These are phyloP conservation scores for Hystrix brachyura DNA, from an alignment of 2,113 vertebrate species.

Conservation along the genomic window DNA sequence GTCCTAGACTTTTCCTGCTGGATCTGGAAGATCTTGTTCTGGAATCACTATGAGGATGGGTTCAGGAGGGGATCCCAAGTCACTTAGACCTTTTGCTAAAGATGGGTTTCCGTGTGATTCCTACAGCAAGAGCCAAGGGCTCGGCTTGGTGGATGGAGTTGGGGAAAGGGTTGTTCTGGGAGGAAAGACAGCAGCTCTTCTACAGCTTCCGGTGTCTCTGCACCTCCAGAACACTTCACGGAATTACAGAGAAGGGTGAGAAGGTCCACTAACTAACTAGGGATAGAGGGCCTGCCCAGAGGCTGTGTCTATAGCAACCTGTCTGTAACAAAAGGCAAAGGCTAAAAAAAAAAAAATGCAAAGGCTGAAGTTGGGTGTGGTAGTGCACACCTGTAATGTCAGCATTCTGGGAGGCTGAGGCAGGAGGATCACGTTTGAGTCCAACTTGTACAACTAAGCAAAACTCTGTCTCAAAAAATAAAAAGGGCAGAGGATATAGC, in stretches of 20 bases:
- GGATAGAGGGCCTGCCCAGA: neutral
- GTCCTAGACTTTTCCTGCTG: neutral
- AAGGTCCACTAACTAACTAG: neutral
- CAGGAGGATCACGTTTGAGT: neutral
- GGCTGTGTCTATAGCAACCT: neutral
- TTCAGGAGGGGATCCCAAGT: neutral
- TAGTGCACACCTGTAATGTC: neutral
- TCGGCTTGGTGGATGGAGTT: fast-evolving
- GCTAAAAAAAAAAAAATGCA: neutral
- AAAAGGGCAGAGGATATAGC: neutral
- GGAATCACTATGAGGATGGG: neutral
- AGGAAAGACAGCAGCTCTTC: neutral
- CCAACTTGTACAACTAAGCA: neutral
- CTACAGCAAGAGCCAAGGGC: neutral
- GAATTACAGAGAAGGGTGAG: neutral
- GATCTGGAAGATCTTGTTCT: neutral
- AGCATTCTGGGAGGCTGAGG: neutral
- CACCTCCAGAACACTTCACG: neutral
- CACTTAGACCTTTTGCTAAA: neutral
- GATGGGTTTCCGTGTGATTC: fast-evolving
- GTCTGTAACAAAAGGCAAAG: conserved; percentile 8
- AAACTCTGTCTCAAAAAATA: neutral
- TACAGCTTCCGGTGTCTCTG: neutral
- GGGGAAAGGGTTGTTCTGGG: neutral
- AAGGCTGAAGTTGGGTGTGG: neutral